Base-by-base conservation (phyloP, 2,797 vertebrate genomes). In the Hipposideros larvatus region DNA sequence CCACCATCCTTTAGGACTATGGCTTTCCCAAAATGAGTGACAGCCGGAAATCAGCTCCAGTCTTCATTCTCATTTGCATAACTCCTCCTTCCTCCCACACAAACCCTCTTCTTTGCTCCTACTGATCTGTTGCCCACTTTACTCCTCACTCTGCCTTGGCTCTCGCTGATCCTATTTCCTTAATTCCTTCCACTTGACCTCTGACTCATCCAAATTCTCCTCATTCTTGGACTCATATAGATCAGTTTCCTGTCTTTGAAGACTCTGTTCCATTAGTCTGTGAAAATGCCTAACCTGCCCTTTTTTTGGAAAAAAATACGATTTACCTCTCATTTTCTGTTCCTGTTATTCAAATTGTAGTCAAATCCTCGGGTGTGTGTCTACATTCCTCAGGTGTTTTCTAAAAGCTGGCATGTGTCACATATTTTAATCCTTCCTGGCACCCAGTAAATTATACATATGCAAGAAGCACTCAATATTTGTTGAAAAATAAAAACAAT, bases 401-500 rank as follows among this genome's bases (percentile, higher is more conserved):
- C 95, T 68, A 93, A 88, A 91, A 92, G 79, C 2, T 78, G 2
- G 9, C 28, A 16, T 41, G 10, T 61, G 37, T 22, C 46, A 78
- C 28, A 66, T 46, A 46, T 46, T 93, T 91, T 80, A 94, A 94
- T 68, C 92, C 41, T 87, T 90, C 71, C n/a, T 78, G 92, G 37
- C 13, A 88, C 21, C 51, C 26, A 79, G 22, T 26, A 85, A 94
- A 90, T 57, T 82, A 86, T 31, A 74, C 2, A 4, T 66, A 92
- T 51, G 41, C 26, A 91, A 95, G 59, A 91, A 92, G 37, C 37
- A 91, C 37, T 95, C 65, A 48, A n/a, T 83, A 83, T 75, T 94
- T 48, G n/a, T 37, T 74, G 34, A 89, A 85, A 96, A 92, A 53
- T 93, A 79, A 78, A 95, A 96, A 91, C 59, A 84, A 15, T 51